Evolutionary conservation across 2,888 invertebrate genomes (phyloP).

Genomic region (Drosophila austrosaltans): DNA sequence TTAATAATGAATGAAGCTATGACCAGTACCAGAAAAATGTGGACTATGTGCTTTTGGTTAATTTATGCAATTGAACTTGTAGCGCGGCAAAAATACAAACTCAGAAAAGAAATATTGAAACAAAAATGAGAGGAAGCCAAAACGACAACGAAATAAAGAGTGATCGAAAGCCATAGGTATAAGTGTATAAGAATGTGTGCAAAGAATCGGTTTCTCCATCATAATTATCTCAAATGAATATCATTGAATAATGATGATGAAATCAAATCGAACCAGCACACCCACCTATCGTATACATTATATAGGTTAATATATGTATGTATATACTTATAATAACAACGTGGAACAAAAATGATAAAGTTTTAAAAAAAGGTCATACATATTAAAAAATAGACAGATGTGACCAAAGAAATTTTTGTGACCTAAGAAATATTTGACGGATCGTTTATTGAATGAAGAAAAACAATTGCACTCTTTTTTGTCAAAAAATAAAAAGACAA

Average conservation of each 20-base stretch:
- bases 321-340: no score
- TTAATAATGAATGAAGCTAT: constrained; percentile 54
- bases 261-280: neutral
- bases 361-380: no score
- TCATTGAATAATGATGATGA: neutral
- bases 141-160: neutral
- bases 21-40: constrained; percentile 46
- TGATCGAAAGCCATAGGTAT: neutral
- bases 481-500: no score
- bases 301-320: neutral
- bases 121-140: neutral
- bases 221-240: neutral
- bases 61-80: constrained; percentile 77
- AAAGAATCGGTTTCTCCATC: no score
- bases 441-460: no score
- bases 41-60: constrained; percentile 61
- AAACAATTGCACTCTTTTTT: no score
- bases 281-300: no score
- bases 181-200: no score
- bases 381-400: no score
- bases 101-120: constrained; percentile 24
- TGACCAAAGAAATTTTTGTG: no score
- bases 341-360: no score
- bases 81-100: constrained; percentile 38
- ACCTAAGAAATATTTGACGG: no score